Conservation (phyloP, 2,113 vertebrate genomes). For the Xenus cinereus region DNA sequence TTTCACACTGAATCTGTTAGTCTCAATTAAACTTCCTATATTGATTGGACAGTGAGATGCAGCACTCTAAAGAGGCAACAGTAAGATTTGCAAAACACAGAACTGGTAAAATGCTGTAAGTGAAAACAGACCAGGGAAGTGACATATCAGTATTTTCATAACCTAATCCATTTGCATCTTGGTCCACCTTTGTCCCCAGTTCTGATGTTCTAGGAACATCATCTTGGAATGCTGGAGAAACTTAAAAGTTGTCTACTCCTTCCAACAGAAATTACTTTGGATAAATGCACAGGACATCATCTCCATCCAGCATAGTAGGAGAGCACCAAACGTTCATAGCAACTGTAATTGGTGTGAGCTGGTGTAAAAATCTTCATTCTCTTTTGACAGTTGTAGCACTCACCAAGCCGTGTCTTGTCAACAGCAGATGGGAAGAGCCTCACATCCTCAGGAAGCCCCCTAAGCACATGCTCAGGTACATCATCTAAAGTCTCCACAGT, state of each 20-base stretch:
- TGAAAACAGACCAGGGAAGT: not conserved
- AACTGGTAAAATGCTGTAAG: not conserved
- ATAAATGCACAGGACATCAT: not conserved
- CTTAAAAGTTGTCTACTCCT: not conserved
- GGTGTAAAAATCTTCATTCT: not conserved
- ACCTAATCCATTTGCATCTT: not conserved
- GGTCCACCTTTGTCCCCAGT: not conserved
- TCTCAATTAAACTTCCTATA: not conserved
- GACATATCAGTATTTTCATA: not conserved
- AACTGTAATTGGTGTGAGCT: not conserved
- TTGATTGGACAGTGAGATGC: not conserved
- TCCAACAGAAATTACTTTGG: not conserved
- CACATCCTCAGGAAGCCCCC: conserved; percentile 81
- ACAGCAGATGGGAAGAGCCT: conserved; percentile 79
- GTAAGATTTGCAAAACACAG: not conserved
- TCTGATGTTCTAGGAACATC: not conserved
- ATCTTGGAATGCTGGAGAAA: not conserved
- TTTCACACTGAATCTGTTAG: not conserved
- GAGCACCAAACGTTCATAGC: not conserved
- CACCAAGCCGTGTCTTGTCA: conserved; percentile 79
- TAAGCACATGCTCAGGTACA: conserved; percentile 78
- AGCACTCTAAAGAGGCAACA: not conserved
- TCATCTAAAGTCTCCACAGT: conserved; percentile 74
- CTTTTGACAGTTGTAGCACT: not conserved
- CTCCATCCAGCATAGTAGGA: not conserved